Evolutionary conservation across 1,140 invertebrate genomes (phyloP).

Genomic region (Drosophila tristis): DNA sequence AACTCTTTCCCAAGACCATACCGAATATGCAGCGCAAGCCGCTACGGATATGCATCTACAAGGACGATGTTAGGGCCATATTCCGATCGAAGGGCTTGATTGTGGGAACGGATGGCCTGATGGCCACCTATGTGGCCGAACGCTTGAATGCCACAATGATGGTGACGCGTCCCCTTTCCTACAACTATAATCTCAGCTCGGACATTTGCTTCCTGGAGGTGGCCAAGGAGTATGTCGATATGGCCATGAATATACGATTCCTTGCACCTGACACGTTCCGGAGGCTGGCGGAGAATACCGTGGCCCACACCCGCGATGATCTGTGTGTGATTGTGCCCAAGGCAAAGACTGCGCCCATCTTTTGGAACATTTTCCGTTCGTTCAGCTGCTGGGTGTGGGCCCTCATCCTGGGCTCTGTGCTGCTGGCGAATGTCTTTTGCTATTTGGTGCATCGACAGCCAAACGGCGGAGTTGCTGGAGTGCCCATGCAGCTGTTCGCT

Average conservation of each 20-base stretch:
- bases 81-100: conserved; percentile 49
- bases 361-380: conserved; percentile 79
- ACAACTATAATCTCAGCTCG: conserved; percentile 42
- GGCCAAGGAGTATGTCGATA: conserved; percentile 62
- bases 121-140: conserved; percentile 61
- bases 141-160: conserved; percentile 75
- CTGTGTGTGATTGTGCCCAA: conserved; percentile 78
- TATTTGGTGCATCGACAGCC: conserved; percentile 10
- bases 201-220: conserved; percentile 70
- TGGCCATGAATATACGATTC: conserved; percentile 76
- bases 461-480: not conserved
- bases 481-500: conserved; percentile 56
- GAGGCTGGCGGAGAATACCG: conserved; percentile 54
- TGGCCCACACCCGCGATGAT: conserved; percentile 72
- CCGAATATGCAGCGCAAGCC: conserved; percentile 75
- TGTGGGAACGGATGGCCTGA: conserved; percentile 65
- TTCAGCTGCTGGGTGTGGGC: conserved; percentile 66
- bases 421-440: conserved; percentile 55
- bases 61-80: conserved; percentile 67
- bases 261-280: conserved; percentile 55
- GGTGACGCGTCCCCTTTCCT: conserved; percentile 50
- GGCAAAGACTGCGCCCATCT: conserved; percentile 52
- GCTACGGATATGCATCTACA: conserved; percentile 72
- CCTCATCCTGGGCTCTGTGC: conserved; percentile 41
- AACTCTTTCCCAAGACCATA: conserved; percentile 64